Conservation (phyloP, 2,113 vertebrate species). For the Sebastes schlegelii region DNA sequence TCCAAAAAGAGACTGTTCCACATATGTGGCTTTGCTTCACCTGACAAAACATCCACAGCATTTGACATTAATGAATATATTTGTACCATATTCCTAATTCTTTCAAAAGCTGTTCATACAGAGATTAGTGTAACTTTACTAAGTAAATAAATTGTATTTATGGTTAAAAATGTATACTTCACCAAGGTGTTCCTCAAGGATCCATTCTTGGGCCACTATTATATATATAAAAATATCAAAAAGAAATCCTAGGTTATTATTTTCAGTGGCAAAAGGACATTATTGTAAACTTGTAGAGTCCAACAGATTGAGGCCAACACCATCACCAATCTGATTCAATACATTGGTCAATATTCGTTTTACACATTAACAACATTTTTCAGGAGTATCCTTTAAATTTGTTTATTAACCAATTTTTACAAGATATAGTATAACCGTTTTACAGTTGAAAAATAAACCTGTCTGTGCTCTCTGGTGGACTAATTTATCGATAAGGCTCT, state of each 20-base stretch:
- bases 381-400: neutral
- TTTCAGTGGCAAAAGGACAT: neutral
- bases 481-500: neutral
- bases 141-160: neutral
- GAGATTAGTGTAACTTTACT: neutral
- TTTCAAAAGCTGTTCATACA: neutral
- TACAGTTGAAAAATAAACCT: neutral
- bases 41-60: neutral
- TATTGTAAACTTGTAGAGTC: neutral
- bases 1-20: too few species aligned
- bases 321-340: neutral
- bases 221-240: neutral
- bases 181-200: conserved; percentile 1
- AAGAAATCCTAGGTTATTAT: neutral
- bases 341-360: neutral
- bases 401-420: neutral
- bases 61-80: neutral
- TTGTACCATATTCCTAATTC: neutral
- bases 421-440: neutral
- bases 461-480: neutral
- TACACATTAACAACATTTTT: neutral
- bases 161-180: neutral
- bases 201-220: neutral
- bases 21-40: too few species aligned
- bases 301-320: neutral